Base-by-base conservation (phyloP, 2,113 vertebrate genomes). In the Eudyptes chrysolophus region DNA sequence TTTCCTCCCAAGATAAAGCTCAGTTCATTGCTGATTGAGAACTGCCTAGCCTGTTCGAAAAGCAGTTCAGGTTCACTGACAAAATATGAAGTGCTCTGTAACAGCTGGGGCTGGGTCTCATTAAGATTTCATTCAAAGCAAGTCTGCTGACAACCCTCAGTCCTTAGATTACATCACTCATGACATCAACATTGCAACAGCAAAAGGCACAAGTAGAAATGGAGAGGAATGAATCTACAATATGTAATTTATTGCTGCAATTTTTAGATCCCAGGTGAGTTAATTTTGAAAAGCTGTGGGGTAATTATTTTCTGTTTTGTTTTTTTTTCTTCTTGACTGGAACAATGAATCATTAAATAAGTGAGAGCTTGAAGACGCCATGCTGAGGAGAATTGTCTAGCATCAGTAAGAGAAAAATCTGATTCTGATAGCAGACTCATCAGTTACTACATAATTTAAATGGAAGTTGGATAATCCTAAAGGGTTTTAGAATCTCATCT, bases 371-470 rank as follows among this genome's bases (percentile, higher is more conserved):
- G 82, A 93, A 95, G 96, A 96, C 78, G 77, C 40, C 74, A 95
- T 52, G 84, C 90, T 90, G 94, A 88, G 95, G 66, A 94, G 90
- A 94, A 90, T 34, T 87, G 94, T 69, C 94, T 93, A 85, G 90
- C 96, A 96, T 92, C 90, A 95, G 92, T 86, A 94, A 96, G 92
- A 82, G 85, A 94, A 94, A 97, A 95, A 95, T 90, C 87, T 82
- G 87, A 96, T 96, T 95, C 94, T 82, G 75, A 92, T 76, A 96
- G 90, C 82, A 96, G 90, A 71, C 82, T 88, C 92, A 96, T 97
- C 97, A 95, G 95, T 94, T 96, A 94, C 82, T 96, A 87, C 78
- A 92, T 95, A 97, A 97, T 96, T 96, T 92, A 97, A 97, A 93
- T 92, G 49, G 87, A 96, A 97, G 92, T 38, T 90, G 85, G 92